Conservation (phyloP, 2,888 invertebrate genomes). For the Lordiphosa fenestrarum region DNA sequence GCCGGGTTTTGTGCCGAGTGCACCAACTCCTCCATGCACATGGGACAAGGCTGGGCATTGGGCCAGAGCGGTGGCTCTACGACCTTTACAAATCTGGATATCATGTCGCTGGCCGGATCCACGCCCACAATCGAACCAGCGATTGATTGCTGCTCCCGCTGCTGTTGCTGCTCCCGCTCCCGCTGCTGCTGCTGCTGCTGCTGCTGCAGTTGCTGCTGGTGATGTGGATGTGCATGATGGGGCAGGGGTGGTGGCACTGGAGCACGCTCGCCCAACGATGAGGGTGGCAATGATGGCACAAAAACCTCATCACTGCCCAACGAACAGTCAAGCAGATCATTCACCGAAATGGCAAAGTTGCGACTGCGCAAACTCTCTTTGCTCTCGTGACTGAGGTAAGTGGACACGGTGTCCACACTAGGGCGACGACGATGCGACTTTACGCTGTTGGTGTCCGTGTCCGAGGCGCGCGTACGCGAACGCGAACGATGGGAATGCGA, state of each 20-base stretch:
- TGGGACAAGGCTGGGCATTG: constrained; percentile 87
- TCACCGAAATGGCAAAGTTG: constrained; percentile 82
- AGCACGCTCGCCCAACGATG: constrained; percentile 73
- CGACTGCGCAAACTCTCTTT: constrained; percentile 85
- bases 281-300: constrained; percentile 77
- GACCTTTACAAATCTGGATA: constrained; percentile 86
- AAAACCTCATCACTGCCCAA: constrained; percentile 88
- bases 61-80: constrained; percentile 85
- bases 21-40: constrained; percentile 83
- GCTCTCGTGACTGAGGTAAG: constrained; percentile 93
- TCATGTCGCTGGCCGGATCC: constrained; percentile 82
- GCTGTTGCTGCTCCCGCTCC: constrained; percentile 45
- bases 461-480: constrained; percentile 79
- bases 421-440: constrained; percentile 89
- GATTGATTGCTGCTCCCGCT: constrained; percentile 69
- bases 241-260: constrained; percentile 75
- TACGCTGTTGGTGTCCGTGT: constrained; percentile 84
- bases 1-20: constrained; percentile 82
- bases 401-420: constrained; percentile 93
- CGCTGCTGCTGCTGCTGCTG: constrained; percentile 53
- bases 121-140: constrained; percentile 82
- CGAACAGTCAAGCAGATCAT: constrained; percentile 86
- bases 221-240: constrained; percentile 54
- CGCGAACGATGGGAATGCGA: constrained; percentile 80
- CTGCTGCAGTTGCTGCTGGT: constrained; percentile 56